phyloP scores from a whole-genome alignment of 2,888 invertebrate species.

The Malthinus seriepunctatus region DNA sequence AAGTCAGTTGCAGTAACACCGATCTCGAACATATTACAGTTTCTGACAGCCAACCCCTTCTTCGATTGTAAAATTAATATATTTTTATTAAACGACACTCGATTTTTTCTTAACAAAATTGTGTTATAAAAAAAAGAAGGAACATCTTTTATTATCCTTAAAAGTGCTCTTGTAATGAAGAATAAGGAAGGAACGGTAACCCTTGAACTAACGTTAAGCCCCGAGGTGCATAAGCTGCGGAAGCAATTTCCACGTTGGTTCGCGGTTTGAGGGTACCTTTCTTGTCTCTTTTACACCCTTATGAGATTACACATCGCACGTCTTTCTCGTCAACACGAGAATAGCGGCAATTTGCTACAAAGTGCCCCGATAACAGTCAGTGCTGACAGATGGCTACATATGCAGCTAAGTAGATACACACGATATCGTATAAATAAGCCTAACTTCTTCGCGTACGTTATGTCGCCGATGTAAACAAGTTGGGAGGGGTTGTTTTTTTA shows the following conservation, averaged over 20 bases:
- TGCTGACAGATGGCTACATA: constrained; percentile 55
- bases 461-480: constrained; percentile 47
- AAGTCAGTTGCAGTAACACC: constrained; percentile 20
- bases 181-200: constrained; percentile 38
- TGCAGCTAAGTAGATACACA: constrained; percentile 49
- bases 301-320: constrained; percentile 7
- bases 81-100: not conserved
- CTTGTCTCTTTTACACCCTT: constrained; percentile 36
- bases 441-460: constrained; percentile 54
- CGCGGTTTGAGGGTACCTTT: constrained; percentile 45
- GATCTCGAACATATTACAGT: constrained; percentile 8
- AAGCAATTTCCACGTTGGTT: constrained; percentile 52
- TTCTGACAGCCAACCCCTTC: constrained; percentile 18
- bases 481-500: constrained; percentile 46
- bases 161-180: constrained; percentile 27
- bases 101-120: constrained; percentile 17
- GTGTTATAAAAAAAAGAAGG: constrained; percentile 21
- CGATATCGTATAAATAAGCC: constrained; percentile 50
- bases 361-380: constrained; percentile 53
- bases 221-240: constrained; percentile 36
- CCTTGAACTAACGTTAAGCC: constrained; percentile 46
- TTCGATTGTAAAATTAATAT: not conserved
- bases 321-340: constrained; percentile 29
- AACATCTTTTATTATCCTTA: constrained; percentile 26
- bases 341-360: constrained; percentile 53